Conservation (phyloP, 2,888 invertebrate species). For the Pseudeuparius sepicola region DNA sequence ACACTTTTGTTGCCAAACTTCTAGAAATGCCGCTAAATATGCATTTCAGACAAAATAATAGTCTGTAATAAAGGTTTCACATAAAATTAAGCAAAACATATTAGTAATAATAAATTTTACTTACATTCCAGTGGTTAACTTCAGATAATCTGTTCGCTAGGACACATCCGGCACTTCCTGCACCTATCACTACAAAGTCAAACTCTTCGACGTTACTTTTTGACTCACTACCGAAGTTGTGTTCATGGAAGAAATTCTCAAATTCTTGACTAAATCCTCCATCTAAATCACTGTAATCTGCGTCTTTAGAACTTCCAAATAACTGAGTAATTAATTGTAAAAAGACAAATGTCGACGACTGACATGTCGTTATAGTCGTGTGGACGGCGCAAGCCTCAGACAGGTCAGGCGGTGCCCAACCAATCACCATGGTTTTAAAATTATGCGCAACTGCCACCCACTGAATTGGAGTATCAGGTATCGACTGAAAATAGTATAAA, state of each 20-base stretch:
- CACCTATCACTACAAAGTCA: constrained; percentile 56
- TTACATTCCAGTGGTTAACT: constrained; percentile 50
- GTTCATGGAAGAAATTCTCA: constrained; percentile 15
- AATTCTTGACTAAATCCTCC: constrained; percentile 15
- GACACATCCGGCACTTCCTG: constrained; percentile 59
- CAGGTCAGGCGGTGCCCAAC: constrained; percentile 53
- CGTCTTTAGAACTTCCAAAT: constrained; percentile 43
- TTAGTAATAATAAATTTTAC: constrained; percentile 24
- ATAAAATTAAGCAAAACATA: not conserved
- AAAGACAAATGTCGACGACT: constrained; percentile 48
- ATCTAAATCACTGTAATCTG: no score
- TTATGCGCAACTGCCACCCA: no score
- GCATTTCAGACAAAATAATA: no score
- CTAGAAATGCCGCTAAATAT: no score
- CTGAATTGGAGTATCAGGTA: no score
- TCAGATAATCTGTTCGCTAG: constrained; percentile 55
- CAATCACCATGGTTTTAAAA: no score
- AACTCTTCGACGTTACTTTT: constrained; percentile 23
- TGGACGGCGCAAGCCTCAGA: constrained; percentile 44
- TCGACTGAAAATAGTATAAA: no score
- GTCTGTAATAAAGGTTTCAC: no score
- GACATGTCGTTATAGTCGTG: constrained; percentile 48
- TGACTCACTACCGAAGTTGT: constrained; percentile 17
- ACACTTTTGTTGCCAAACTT: no score
- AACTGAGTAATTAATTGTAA: constrained; percentile 47